Evolutionary conservation across 2,797 vertebrate species (phyloP).

Genomic region (Microctenopoma stevenorrisi): DNA sequence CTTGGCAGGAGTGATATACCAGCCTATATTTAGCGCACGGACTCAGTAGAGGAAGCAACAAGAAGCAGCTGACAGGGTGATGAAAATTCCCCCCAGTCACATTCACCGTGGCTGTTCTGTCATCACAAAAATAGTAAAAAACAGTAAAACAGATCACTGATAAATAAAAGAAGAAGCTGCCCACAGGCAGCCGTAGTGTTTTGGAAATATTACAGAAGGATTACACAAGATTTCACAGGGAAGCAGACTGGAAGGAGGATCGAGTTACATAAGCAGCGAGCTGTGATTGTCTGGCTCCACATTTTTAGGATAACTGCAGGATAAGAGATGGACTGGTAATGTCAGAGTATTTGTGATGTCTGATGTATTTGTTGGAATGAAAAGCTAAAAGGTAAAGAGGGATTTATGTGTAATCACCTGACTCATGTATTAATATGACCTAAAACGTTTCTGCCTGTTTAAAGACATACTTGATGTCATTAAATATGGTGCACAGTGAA

Average conservation of each 20-base stretch:
- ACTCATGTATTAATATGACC: no score
- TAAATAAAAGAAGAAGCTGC: conserved; percentile 19
- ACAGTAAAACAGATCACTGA: conserved; percentile 14
- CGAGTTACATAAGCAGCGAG: conserved; percentile 33
- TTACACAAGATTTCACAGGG: conserved; percentile 37
- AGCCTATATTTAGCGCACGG: not conserved
- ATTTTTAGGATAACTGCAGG: not conserved
- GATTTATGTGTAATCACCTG: no score
- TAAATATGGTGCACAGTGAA: no score
- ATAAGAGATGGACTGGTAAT: no score
- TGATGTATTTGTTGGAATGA: no score
- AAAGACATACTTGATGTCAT: no score
- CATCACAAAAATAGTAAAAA: conserved; percentile 4
- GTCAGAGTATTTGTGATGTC: no score
- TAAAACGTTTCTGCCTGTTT: no score
- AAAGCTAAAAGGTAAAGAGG: no score
- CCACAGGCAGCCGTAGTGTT: conserved; percentile 7
- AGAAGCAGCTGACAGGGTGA: not conserved
- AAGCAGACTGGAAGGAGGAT: conserved; percentile 27
- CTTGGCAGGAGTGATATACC: not conserved
- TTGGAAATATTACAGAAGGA: conserved; percentile 46
- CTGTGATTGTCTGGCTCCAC: conserved; percentile 20
- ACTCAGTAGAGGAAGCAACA: not conserved
- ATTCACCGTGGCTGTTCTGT: not conserved
- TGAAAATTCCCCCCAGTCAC: not conserved